Percentiles rank a stretch among this genome's conserved stretches.
Evolutionary conservation across 2,888 invertebrate genomes (phyloP).

Genomic region (Melanotus villosus): DNA sequence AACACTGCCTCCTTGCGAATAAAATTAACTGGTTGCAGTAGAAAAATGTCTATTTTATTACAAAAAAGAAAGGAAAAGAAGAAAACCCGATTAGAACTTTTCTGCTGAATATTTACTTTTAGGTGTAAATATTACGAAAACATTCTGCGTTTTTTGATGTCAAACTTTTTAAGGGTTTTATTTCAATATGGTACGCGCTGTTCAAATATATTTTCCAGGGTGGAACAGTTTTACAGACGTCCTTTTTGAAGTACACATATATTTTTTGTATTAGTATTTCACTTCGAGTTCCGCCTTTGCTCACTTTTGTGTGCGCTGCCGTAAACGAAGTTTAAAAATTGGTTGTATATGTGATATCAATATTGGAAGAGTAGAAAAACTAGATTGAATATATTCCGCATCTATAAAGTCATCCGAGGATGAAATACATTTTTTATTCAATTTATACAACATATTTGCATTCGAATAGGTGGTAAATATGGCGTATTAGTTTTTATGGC

Average conservation of each 20-base stretch:
- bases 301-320: conserved; percentile 15
- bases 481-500: conserved; percentile 42
- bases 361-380: conserved; percentile 42
- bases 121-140: no score
- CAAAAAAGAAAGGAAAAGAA: no score
- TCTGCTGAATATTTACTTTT: no score
- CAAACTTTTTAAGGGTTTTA: no score
- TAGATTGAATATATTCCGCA: conserved; percentile 44
- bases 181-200: not conserved
- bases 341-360: conserved; percentile 42
- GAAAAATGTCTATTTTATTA: no score
- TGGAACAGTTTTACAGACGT: not conserved
- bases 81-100: no score
- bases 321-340: conserved; percentile 43
- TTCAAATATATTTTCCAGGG: not conserved
- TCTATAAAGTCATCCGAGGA: conserved; percentile 40
- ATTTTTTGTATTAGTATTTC: conserved; percentile 14
- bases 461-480: conserved; percentile 46
- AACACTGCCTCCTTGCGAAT: no score
- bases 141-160: no score
- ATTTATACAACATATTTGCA: conserved; percentile 44
- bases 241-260: not conserved
- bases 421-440: conserved; percentile 46
- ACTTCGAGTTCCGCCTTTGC: conserved; percentile 15
- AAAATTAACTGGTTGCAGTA: no score